Base-by-base conservation (phyloP, 2,113 vertebrate genomes). In the Platysternon megacephalum region DNA sequence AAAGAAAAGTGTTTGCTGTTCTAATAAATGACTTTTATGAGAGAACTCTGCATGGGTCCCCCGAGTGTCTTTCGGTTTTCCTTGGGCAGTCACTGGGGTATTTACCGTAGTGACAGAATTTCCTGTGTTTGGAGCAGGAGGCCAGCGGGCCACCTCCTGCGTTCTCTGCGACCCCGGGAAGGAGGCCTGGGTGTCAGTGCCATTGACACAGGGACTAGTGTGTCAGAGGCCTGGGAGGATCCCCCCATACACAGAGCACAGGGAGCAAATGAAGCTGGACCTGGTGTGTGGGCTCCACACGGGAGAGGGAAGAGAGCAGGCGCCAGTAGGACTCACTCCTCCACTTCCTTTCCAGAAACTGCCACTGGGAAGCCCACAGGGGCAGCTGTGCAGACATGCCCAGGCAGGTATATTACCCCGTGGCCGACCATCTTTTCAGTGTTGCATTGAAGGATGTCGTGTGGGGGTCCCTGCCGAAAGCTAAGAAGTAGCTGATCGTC, bases 1-100 rank as follows among this genome's bases (percentile, higher is more conserved):
- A 95, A 96, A 94, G 81, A 94, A 84, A 89, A 91, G 90, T 94
- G 97, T 98, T 97, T 98, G 98, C 98, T 98, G 98, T 99, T 98
- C 98, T 97, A 99, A 99, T 99, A 99, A 98, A 99, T 94, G 91
- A 97, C 97, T 98, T 98, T 98, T 98, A 96, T 85, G 88, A 98
- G 94, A 97, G 94, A 94, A 90, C 14, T 85, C 14, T 85, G 84
- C 51, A 7, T 49, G 65, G 79, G 91, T 92, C 91, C 94, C 93
- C 4, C 1, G 49, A 84, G 90, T 84, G 0, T 94, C 90, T 96
- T 83, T 94, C 90, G 1, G 1, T 35, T 28, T 3, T 44, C 51
- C 76, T 29, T 22, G 17, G 32, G 1, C 82, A 32, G 89, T 35
- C 53, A 81, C 49, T 87, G 24, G 49, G 42, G 51, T 6, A 65